Evolutionary conservation across 2,797 vertebrate genomes (phyloP), one percentile per base, ranked within the genome.

Genomic region (Vireo griseus): DNA sequence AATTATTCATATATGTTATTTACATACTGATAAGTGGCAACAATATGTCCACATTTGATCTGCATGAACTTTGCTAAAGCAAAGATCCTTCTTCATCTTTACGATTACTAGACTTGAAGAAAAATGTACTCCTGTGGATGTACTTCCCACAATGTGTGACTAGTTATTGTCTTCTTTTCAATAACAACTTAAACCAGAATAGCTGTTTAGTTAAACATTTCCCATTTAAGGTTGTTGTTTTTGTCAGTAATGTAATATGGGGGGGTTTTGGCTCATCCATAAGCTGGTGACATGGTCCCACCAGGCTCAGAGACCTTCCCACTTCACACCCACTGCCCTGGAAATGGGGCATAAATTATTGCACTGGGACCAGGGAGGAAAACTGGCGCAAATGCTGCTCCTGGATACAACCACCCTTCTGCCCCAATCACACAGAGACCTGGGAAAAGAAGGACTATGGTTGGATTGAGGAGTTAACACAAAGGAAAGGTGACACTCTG

Each of bases 1-100:
- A 96, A 96, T 96, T 92, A 95, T 81, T 92, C 76, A 96, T 86
- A 86, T 66, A 76, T 71, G 42, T 94, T 92, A 95, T 94, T 96
- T 96, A 91, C 90, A 86, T 94, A 88, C 76, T 62, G 62, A n/a
- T 83, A 86, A 72, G 66, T 19, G n/a, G 62, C 28, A 91, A 88
- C 72, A 88, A 71, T 45, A 87, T 2, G 8, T 50, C 74, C 62
- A 73, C 16, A 4, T 71, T 50, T 69, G 45, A 72, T 83, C 82
- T 86, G 58, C 57, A 52, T 51, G 68, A 80, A 40, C 51, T 78
- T 65, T 44, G n/a, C 66, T 26, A 69, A 18, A 87, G 91, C 83
- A 73, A 88, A 76, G 40, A 65, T 29, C 5, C n/a, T 54, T 66
- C 47, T 83, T 86, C 62, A 42, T 75, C 57, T 86, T 89, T 78